Conservation (phyloP, 2,113 vertebrate genomes). For the Eurypyga helias region DNA sequence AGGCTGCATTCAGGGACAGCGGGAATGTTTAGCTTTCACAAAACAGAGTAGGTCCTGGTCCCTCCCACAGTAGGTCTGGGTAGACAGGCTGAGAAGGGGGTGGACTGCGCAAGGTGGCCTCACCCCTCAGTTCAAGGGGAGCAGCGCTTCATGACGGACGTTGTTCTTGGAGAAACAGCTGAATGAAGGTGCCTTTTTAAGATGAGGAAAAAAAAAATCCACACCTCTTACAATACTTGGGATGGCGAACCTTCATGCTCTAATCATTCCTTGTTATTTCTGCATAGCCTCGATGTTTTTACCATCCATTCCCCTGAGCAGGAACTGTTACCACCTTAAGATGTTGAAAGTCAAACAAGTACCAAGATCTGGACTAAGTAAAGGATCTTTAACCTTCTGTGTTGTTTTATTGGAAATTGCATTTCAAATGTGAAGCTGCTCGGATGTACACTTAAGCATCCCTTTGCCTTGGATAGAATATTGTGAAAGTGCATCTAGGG, state of each 20-base stretch:
- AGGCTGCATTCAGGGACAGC: not conserved
- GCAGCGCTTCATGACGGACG: not conserved
- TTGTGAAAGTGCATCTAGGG: not conserved
- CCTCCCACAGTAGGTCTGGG: not conserved
- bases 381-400: not conserved
- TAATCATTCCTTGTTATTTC: not conserved
- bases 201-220: not conserved
- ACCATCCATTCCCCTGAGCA: not conserved
- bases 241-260: not conserved
- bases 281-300: not conserved
- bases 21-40: constrained; percentile 47
- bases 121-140: not conserved
- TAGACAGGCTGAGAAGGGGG: not conserved
- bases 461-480: not conserved
- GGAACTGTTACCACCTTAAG: not conserved
- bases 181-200: not conserved
- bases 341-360: not conserved
- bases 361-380: not conserved
- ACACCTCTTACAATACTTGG: not conserved
- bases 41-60: not conserved
- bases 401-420: not conserved
- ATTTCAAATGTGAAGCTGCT: not conserved
- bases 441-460: not conserved
- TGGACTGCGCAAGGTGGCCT: not conserved
- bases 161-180: not conserved